A percentile compares a stretch with the other conserved stretches of the same genome.
Evolutionary conservation across 2,888 invertebrate species (phyloP).

Genomic region (Tryphoninae sp.): DNA sequence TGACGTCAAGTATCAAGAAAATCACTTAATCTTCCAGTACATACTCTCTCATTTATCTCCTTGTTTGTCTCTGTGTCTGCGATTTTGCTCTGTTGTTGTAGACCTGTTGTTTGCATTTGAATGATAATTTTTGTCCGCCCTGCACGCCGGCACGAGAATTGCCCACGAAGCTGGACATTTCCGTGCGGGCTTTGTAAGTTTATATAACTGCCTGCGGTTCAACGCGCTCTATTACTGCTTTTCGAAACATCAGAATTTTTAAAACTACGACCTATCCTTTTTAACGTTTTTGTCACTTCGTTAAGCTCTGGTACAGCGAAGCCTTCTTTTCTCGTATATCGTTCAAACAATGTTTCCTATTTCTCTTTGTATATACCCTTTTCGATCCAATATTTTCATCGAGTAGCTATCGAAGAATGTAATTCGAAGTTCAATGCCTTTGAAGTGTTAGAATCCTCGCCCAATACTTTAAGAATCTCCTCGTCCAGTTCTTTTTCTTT

Average conservation of each 20-base stretch:
- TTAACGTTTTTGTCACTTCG: conserved; percentile 24
- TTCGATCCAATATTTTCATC: conserved; percentile 47
- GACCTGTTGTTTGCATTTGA: conserved; percentile 45
- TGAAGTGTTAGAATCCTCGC: conserved; percentile 43
- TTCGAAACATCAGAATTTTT: neutral
- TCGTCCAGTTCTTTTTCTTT: conserved; percentile 34
- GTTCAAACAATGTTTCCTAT: conserved; percentile 17
- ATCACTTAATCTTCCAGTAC: conserved; percentile 45
- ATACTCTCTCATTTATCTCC: conserved; percentile 33
- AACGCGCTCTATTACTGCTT: neutral
- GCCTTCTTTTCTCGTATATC: conserved; percentile 38
- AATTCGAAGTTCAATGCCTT: conserved; percentile 22
- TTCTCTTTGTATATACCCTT: conserved; percentile 49
- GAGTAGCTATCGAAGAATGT: neutral
- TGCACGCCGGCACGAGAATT: conserved; percentile 20
- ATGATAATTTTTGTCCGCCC: conserved; percentile 26
- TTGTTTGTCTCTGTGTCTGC: conserved; percentile 23
- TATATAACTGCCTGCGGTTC: conserved; percentile 25
- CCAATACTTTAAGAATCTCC: conserved; percentile 39
- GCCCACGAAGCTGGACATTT: conserved; percentile 40
- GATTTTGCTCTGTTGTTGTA: conserved; percentile 39
- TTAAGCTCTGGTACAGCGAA: conserved; percentile 52
- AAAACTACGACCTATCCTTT: conserved; percentile 16
- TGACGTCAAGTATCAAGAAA: conserved; percentile 37
- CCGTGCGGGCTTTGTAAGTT: conserved; percentile 47